Evolutionary conservation across 2,797 vertebrate genomes (phyloP), one percentile per base, ranked within the genome.

Genomic region (Myripristis jacobus): DNA sequence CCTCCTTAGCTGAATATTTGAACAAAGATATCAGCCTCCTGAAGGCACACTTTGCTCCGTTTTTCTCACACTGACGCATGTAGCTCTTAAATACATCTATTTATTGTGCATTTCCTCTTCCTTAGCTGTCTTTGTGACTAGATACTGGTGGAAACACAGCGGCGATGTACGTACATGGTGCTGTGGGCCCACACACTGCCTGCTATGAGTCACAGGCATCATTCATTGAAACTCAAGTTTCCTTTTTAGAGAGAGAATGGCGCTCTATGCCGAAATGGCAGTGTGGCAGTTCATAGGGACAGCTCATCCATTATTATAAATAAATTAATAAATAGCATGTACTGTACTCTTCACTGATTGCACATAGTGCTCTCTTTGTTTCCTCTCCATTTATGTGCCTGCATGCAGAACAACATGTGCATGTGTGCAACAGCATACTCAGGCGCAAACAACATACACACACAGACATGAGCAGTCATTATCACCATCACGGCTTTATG

Each of bases 21-120:
- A 88, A 88, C 84, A 89, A 87, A 86, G 81, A 87, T 83, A 75
- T 63, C 58, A 70, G 67, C 66, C 68, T 82, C 66, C 50, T 47
- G 36, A 75, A 79, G 77, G 70, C 73, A 81, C 69, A 62, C 54
- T 51, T 74, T 2, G 2, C 52, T 65, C 70, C 7, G 2, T 62
- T 76, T 79, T 52, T 77, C 70, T 77, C 77, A 81, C 77, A 65
- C 4, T 89, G 87, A 86, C 68, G 70, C 63, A 82, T 58, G 59
- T 21, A 70, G 52, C 55, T 63, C 59, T 72, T 70, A 72, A 82
- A 82, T 63, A 76, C 65, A 27, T 66, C 47, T 34, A 46, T 70
- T 67, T 71, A 71, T 66, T 62, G 59, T 79, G 54, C 66, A 66
- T 70, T 84, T 86, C 52, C 68, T 50, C 34, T 70, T 70, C 60